These are phyloP conservation scores for Drusus annulatus DNA, from an alignment of 1,140 invertebrate species.

Conservation along the genomic window DNA sequence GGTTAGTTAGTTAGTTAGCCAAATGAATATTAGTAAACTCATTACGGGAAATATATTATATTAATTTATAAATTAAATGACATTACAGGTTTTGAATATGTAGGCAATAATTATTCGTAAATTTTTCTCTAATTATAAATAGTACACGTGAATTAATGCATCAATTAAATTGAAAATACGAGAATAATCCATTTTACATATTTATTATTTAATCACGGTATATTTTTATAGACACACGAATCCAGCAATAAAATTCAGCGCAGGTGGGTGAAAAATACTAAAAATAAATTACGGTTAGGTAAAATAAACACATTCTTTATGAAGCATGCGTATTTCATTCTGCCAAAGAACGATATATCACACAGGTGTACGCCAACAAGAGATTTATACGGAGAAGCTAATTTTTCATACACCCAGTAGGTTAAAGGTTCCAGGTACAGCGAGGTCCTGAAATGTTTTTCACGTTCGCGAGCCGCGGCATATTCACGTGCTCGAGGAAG, in stretches of 20 bases:
- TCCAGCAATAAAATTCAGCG: neutral
- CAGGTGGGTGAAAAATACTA: slow-evolving; percentile 22
- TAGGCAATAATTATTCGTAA: too few relatives aligned
- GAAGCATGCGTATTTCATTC: slow-evolving; percentile 39
- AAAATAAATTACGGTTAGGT: slow-evolving; percentile 40
- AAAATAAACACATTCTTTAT: slow-evolving; percentile 42
- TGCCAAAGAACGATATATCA: slow-evolving; percentile 32
- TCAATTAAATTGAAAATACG: too few relatives aligned
- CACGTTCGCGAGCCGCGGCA: neutral
- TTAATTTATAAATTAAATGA: too few relatives aligned
- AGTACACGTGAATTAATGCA: too few relatives aligned
- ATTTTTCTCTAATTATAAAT: too few relatives aligned
- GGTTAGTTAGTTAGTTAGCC: too few relatives aligned
- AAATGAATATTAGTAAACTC: too few relatives aligned
- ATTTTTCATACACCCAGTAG: slow-evolving; percentile 49
- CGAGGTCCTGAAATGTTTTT: slow-evolving; percentile 14
- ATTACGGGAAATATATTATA: too few relatives aligned
- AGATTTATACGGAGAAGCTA: slow-evolving; percentile 54
- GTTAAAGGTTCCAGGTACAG: neutral
- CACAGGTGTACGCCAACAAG: slow-evolving; percentile 46
- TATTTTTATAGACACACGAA: neutral
- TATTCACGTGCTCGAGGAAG: neutral
- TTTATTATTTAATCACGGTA: too few relatives aligned
- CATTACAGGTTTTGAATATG: too few relatives aligned
- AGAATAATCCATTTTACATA: too few relatives aligned